Conservation (phyloP, 2,113 vertebrate genomes). For the Oenanthe oenanthe region DNA sequence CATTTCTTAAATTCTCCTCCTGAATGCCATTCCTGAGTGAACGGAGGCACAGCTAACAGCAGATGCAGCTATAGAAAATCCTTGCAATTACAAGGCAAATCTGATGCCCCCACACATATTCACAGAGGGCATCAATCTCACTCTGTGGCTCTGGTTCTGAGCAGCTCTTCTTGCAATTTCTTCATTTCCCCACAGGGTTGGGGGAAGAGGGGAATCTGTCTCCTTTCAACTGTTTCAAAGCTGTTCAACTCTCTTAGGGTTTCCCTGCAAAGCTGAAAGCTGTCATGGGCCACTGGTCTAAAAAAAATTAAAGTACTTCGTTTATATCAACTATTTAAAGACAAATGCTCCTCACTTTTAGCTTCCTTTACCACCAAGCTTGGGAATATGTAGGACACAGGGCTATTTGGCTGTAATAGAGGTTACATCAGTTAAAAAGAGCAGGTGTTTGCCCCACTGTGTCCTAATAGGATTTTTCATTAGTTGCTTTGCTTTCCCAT, state of each 20-base stretch:
- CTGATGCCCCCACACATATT: rapidly evolving
- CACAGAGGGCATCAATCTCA: not conserved
- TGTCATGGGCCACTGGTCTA: not conserved
- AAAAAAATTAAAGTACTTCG: not conserved
- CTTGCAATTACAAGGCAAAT: not conserved
- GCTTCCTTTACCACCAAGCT: not conserved
- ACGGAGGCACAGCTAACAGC: not conserved
- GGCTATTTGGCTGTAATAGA: not conserved
- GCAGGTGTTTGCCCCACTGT: not conserved
- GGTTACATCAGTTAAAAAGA: not conserved
- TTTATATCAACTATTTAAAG: not conserved
- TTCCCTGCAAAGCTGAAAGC: not conserved
- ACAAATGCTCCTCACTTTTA: not conserved
- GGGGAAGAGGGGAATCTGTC: not conserved
- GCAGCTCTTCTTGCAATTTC: not conserved
- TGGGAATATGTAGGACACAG: rapidly evolving
- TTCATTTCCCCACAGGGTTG: rapidly evolving
- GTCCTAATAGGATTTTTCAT: not conserved
- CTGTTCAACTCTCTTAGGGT: not conserved
- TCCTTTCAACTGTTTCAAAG: not conserved
- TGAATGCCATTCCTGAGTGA: not conserved
- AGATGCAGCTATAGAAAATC: not conserved
- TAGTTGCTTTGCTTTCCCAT: not conserved
- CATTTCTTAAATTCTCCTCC: not conserved
- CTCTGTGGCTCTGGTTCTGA: not conserved